Evolutionary conservation across 2,113 vertebrate genomes (phyloP).

Genomic region (Leucoraja erinaceus): DNA sequence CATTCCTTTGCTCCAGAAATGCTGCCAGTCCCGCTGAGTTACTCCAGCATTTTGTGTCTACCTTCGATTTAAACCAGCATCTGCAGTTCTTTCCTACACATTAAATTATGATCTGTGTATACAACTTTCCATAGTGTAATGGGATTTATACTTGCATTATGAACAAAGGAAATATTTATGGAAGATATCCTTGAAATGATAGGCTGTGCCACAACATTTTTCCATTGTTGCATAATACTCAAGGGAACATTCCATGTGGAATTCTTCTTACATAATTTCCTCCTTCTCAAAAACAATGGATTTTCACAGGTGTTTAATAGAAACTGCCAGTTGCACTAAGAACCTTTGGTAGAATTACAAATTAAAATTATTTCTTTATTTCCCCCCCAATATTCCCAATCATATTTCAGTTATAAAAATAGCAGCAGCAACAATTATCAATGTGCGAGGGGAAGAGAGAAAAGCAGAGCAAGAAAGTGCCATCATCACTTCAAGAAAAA

Average conservation of each 20-base stretch:
- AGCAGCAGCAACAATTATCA: no score
- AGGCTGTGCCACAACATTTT: neutral
- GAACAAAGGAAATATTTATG: slow-evolving; percentile 18
- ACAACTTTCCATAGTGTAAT: neutral
- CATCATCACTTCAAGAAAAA: neutral
- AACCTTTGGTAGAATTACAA: neutral
- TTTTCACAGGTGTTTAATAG: neutral
- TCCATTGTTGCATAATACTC: slow-evolving; percentile 20
- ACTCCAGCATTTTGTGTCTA: no score
- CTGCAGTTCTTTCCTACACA: neutral
- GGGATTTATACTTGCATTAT: neutral
- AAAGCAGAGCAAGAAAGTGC: neutral
- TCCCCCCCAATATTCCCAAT: neutral
- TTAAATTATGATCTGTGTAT: neutral
- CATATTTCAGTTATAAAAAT: neutral
- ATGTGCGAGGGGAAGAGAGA: neutral
- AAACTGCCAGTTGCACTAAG: neutral
- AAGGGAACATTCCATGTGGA: neutral
- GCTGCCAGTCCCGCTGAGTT: no score
- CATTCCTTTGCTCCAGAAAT: no score
- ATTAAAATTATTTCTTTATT: neutral
- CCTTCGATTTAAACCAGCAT: no score
- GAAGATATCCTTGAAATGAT: neutral
- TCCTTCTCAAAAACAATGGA: neutral
- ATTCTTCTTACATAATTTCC: neutral